Evolutionary conservation across 1,140 invertebrate genomes (phyloP), one percentile per base, ranked within the genome.

Genomic region (Trichonephila clavipes): DNA sequence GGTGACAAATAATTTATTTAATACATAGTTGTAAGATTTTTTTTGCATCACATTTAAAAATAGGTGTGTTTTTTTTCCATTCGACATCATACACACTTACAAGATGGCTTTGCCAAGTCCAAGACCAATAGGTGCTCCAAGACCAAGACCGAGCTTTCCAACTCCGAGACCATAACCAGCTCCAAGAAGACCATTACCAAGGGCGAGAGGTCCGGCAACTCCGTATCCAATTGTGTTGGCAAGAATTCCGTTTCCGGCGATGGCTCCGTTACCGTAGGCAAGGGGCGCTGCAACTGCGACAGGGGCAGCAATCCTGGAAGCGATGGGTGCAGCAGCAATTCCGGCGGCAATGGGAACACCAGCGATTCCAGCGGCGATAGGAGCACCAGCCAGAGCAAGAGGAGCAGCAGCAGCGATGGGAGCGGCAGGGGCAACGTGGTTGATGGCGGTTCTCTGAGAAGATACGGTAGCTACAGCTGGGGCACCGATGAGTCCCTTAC

Each of bases 31-130:
- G 5, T 21, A n/a, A n/a, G 1, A n/a, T 40, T 40, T 40, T 40
- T 34, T 40, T 40, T 1, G 2, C 4, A 40, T 40, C 2, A 40
- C 34, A 40, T 2, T 40, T 40, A 1, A 0, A 4, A 40, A 28
- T 28, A 1, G 34, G 34, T 40, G 34, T 40, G 1, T 40, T 40
- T 40, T 40, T 40, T 40, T 40, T 40, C 2, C 8, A 21, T 40
- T 40, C 21, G 1, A 21, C 21, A 4, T 21, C 21, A 66, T 18
- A 0, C 2, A 8, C 21, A 4, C 21, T 66, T 66, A 66, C 64
- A 66, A 66, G 28, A 81, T 81, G 28, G 24, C 72, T 7, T 81
- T 81, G 28, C 72, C 72, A 44, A 81, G 72, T 16, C 72, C 72
- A 81, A 81, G 72, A 16, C 72, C 72, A 8, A 81, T 14, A 12